Evolutionary conservation across 2,888 invertebrate species (phyloP), one percentile per base, ranked within the genome.

Genomic region (Caenorhabditis afra): DNA sequence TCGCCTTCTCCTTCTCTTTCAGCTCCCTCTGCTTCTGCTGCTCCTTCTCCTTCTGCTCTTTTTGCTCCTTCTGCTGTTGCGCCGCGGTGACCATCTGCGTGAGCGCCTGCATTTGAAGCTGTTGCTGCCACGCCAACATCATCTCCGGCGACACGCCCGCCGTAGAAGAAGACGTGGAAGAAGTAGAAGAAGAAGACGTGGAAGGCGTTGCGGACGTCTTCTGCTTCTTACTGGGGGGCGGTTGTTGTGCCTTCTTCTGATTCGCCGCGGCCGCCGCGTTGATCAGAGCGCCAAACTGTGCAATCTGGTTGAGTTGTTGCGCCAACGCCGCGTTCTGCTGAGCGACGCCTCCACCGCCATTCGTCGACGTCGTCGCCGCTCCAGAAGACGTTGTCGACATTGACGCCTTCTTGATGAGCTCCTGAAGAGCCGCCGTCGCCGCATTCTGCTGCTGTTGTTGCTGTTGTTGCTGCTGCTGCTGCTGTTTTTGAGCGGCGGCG

Each of bases 81-180:
- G 22, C 10, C 20, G 16, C 35, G 62, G 50, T 49, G 64, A 73
- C 44, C 64, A 64, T 58, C 18, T 73, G 62, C 18, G 44, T 41
- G 11, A 75, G 11, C 0, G 65, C 67, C 18, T 62, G 50, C 12
- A 65, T 47, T 45, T 53, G 67, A 1, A 41, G 41, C 14, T 53
- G 57, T n/a, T 49, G 64, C 37, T 82, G 81, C 79, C 79, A 79
- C 64, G 73, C 73, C 37, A 49, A 14, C 39, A 79, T 44, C 52
- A 67, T 58, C 11, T 79, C 61, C 7, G 70, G 57, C 1, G 59
- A 23, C 61, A 70, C 53, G 20, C 22, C 37, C 8, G 41, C 47
- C 1, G 22, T 44, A 16, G n/a, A 16, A 35, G 53, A n/a, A 0
- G 39, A 7, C 10, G 16, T 14, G 37, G n/a, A n/a, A n/a, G n/a